Evolutionary conservation across 92 coral and sea anemone species (phyloP).

Genomic region (Galaxea fascicularis): DNA sequence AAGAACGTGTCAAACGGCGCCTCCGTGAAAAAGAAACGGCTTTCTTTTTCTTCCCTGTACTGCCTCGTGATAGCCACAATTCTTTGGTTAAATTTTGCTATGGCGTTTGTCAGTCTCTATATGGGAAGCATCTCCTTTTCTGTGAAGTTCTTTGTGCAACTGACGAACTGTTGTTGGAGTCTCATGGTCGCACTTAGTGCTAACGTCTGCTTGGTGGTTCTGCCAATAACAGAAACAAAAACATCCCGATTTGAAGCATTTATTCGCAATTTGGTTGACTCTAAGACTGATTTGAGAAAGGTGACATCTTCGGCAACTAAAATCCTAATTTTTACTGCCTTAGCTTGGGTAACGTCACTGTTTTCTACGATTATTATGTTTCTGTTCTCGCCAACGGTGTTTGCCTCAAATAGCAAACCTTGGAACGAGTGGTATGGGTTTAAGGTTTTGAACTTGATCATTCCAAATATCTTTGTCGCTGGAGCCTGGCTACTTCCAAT

Average conservation of each 20-base stretch:
- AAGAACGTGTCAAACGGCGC: background rate
- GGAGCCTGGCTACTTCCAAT: constrained; percentile 6
- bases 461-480: background rate
- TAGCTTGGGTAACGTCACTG: background rate
- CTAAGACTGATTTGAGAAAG: background rate
- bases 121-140: background rate
- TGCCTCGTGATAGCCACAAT: background rate
- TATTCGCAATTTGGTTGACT: background rate
- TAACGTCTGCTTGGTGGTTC: background rate
- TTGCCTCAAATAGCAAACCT: background rate
- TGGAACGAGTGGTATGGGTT: no score
- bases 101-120: background rate
- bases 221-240: background rate
- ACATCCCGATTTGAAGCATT: constrained; percentile 26
- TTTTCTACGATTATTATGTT: no score
- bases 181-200: background rate
- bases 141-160: background rate
- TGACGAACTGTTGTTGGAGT: background rate
- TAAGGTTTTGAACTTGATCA: no score
- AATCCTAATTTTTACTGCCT: background rate
- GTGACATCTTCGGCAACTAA: background rate
- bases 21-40: background rate
- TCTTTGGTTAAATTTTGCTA: background rate
- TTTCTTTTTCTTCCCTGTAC: constrained; percentile 4
- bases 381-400: background rate